phyloP scores from a whole-genome alignment of 2,888 invertebrate genomes.

The Esperia sulphurella region DNA sequence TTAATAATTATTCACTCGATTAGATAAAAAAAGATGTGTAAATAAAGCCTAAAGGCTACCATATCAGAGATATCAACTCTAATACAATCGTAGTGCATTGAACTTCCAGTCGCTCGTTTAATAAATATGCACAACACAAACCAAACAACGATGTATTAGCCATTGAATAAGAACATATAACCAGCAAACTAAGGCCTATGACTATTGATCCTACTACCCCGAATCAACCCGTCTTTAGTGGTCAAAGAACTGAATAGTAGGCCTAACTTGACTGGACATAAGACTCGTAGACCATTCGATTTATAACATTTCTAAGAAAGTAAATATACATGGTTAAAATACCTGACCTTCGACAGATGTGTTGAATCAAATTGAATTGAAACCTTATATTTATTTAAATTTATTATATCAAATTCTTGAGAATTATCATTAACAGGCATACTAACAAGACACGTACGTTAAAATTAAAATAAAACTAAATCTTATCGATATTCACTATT shows the following conservation, averaged over 20 bases:
- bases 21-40: no score
- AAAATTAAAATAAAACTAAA: neutral
- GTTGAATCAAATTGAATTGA: neutral
- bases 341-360: neutral
- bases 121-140: constrained; percentile 53
- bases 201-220: constrained; percentile 16
- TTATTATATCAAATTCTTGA: neutral
- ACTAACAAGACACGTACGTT: neutral
- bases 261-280: constrained; percentile 33
- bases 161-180: constrained; percentile 40
- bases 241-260: constrained; percentile 32
- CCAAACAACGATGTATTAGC: constrained; percentile 51
- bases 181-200: constrained; percentile 40
- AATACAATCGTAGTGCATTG: constrained; percentile 31
- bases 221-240: constrained; percentile 16
- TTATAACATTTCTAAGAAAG: constrained; percentile 52
- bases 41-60: constrained; percentile 16
- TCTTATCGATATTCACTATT: neutral
- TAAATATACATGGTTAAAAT: constrained; percentile 39
- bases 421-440: neutral
- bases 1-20: no score
- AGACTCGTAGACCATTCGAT: constrained; percentile 34
- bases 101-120: constrained; percentile 27
- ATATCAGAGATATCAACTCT: constrained; percentile 7
- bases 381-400: constrained; percentile 6